These are phyloP conservation scores for Hyperoplus immaculatus DNA, from an alignment of 2,797 vertebrate species.

Conservation along the genomic window DNA sequence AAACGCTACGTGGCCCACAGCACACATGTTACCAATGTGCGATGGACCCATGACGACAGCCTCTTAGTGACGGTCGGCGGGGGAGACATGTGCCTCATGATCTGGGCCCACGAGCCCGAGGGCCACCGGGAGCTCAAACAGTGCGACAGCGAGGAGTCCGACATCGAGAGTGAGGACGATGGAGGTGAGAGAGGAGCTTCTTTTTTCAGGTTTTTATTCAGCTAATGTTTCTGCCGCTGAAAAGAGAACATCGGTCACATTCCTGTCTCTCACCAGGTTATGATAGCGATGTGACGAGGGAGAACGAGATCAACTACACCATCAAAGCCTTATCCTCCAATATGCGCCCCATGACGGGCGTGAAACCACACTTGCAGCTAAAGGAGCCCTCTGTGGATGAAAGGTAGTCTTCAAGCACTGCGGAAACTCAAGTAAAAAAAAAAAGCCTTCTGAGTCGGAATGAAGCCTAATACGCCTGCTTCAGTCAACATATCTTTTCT, in stretches of 20 bases:
- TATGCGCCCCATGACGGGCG: conserved; percentile 94
- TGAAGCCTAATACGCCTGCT: conserved; percentile 43
- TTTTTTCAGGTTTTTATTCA: background rate
- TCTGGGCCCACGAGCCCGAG: conserved; percentile 94
- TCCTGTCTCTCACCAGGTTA: conserved; percentile 87
- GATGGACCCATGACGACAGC: conserved; percentile 95
- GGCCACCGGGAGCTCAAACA: conserved; percentile 90
- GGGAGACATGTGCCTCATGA: conserved; percentile 95
- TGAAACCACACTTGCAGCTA: conserved; percentile 97
- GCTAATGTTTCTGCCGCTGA: background rate
- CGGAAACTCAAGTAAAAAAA: conserved; percentile 1
- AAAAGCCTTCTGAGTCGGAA: background rate
- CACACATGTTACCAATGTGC: conserved; percentile 96
- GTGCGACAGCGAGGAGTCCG: conserved; percentile 98
- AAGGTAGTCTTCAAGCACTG: conserved; percentile 86
- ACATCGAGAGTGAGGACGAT: conserved; percentile 97
- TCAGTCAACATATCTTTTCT: conserved; percentile 57
- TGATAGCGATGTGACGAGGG: conserved; percentile 97
- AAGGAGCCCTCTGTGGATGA: conserved; percentile 96
- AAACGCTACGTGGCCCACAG: conserved; percentile 98
- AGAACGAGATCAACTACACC: conserved; percentile 98
- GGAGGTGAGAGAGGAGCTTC: conserved; percentile 86
- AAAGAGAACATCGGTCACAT: background rate
- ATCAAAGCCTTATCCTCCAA: conserved; percentile 99
- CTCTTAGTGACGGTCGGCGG: conserved; percentile 94